A percentile compares a stretch with the other conserved stretches of the same genome.
phyloP scores from a whole-genome alignment of 2,888 invertebrate species.

The Caenorhabditis doughertyi region DNA sequence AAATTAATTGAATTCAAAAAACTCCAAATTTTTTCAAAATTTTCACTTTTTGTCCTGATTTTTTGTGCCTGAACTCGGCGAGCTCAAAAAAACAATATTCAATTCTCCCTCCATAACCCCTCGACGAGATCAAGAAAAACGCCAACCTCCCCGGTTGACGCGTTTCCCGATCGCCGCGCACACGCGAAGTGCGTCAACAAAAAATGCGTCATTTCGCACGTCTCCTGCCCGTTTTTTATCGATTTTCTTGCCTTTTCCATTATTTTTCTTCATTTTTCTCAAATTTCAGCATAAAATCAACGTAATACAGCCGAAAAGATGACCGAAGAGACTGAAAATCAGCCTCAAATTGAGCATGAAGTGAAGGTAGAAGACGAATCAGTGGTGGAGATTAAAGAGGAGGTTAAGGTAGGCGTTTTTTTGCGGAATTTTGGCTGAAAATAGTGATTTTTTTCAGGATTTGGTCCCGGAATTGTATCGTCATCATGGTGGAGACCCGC shows the following conservation, averaged over 20 bases:
- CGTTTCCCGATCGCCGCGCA: slow-evolving; percentile 30
- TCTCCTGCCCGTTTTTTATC: not conserved
- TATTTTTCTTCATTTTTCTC: not conserved
- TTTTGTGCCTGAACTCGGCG: no score
- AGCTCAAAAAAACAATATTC: no score
- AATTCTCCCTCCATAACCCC: no score
- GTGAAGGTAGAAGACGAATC: not conserved
- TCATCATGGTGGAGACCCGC: slow-evolving; percentile 62
- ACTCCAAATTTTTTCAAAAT: no score
- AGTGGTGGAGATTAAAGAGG: not conserved
- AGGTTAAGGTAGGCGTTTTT: slow-evolving; percentile 10
- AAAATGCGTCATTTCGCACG: not conserved
- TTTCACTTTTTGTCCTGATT: no score
- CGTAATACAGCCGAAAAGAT: not conserved
- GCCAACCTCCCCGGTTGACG: no score
- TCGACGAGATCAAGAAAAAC: no score
- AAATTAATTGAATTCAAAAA: no score
- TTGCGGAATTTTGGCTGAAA: not conserved
- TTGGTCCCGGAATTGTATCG: slow-evolving; percentile 35
- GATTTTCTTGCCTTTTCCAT: not conserved
- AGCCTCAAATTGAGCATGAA: not conserved
- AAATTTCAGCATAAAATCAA: not conserved
- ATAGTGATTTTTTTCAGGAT: slow-evolving; percentile 28
- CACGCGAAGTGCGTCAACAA: slow-evolving; percentile 6
- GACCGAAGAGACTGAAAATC: slow-evolving; percentile 21